Conservation (phyloP, 1,140 invertebrate species). For the Andricus grossulariae region DNA sequence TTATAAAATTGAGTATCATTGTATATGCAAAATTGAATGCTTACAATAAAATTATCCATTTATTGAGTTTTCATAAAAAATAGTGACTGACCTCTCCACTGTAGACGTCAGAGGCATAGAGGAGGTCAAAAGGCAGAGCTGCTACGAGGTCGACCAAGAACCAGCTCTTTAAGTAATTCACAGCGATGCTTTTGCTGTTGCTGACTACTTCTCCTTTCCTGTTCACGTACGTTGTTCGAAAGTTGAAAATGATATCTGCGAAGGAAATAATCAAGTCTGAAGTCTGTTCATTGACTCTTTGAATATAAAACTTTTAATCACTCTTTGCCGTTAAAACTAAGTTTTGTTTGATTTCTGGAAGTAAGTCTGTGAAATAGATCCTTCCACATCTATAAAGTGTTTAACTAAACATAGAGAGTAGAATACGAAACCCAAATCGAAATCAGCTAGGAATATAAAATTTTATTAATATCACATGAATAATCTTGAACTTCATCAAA, state of each 20-base stretch:
- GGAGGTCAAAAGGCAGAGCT: conserved; percentile 96
- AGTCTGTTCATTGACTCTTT: not conserved
- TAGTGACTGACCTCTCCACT: conserved; percentile 85
- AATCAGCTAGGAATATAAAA: no score
- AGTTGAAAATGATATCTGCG: conserved; percentile 98
- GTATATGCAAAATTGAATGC: not conserved
- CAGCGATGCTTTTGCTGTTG: conserved; percentile 89
- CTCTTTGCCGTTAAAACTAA: no score
- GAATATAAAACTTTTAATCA: no score
- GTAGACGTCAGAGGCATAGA: conserved; percentile 91
- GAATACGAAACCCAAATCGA: no score
- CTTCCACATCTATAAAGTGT: no score
- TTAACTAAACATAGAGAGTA: no score
- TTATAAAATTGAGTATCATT: no score
- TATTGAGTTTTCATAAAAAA: not conserved
- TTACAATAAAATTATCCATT: not conserved
- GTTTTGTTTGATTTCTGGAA: no score
- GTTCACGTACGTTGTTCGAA: conserved; percentile 98
- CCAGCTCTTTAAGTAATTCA: conserved; percentile 96
- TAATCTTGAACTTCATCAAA: no score
- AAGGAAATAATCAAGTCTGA: conserved; percentile 63
- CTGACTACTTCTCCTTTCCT: conserved; percentile 99
- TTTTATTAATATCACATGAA: no score
- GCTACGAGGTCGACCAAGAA: conserved; percentile 96
- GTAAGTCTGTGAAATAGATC: no score